Percentiles rank a stretch among this genome's conserved stretches.
Conservation (phyloP, 1,140 invertebrate species). For the Neodiprion fabricii region DNA sequence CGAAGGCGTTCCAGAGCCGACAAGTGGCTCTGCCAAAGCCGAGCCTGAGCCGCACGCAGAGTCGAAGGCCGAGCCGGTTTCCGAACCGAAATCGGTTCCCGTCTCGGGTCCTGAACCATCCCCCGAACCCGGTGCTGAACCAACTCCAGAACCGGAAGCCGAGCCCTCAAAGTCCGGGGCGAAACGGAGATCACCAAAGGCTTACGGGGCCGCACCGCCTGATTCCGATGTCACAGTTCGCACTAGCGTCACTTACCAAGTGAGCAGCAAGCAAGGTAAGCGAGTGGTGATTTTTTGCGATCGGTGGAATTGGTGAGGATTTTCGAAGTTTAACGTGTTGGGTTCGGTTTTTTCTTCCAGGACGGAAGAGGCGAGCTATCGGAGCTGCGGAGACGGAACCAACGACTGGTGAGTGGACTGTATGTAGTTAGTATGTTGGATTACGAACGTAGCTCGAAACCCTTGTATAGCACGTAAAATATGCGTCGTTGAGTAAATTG, state of each 20-base stretch:
- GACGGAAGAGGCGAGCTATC: constrained; percentile 9
- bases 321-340: neutral
- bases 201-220: constrained; percentile 40
- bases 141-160: constrained; percentile 36
- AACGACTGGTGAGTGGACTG: constrained; percentile 11
- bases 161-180: constrained; percentile 46
- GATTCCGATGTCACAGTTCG: constrained; percentile 69
- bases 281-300: constrained; percentile 18
- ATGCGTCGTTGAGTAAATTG: neutral
- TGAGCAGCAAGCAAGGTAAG: constrained; percentile 68
- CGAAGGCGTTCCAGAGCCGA: constrained; percentile 35
- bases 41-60: constrained; percentile 39
- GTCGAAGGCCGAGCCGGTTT: constrained; percentile 36
- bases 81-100: constrained; percentile 44
- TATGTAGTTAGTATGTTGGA: too few relatives aligned
- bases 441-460: too few relatives aligned
- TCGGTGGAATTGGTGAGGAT: constrained; percentile 12
- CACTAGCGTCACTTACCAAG: constrained; percentile 76
- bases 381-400: constrained; percentile 25
- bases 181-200: constrained; percentile 55
- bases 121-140: constrained; percentile 45
- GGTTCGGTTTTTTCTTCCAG: neutral
- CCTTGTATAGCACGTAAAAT: too few relatives aligned
- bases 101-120: constrained; percentile 40
- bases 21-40: constrained; percentile 36